Evolutionary conservation across 2,113 vertebrate species (phyloP).

Genomic region (Aldabrachelys gigantea): DNA sequence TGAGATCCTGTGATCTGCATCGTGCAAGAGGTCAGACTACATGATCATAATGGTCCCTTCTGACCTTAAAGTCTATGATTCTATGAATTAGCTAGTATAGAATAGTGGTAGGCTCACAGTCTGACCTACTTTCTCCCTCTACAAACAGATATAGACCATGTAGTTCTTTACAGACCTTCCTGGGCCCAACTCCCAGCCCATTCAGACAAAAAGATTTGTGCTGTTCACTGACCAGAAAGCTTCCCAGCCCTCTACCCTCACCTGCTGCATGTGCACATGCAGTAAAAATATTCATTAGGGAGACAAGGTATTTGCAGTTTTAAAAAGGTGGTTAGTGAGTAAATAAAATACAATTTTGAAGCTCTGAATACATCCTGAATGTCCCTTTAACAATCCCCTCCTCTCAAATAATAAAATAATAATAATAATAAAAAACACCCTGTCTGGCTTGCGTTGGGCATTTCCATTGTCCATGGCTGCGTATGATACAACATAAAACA

Average conservation of each 20-base stretch:
- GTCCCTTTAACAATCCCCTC: slow-evolving; percentile 46
- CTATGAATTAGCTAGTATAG: slow-evolving; percentile 7
- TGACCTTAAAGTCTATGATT: no score
- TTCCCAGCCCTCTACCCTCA: background rate
- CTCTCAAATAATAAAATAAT: background rate
- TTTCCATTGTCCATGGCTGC: background rate
- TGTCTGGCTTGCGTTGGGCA: background rate
- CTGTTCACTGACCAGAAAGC: slow-evolving; percentile 31
- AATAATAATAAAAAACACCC: background rate
- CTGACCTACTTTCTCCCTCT: slow-evolving; percentile 32
- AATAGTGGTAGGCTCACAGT: slow-evolving; percentile 31
- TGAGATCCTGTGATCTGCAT: no score
- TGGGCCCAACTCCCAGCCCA: background rate
- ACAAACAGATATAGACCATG: background rate
- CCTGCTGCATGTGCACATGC: background rate
- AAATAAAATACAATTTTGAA: slow-evolving; percentile 37
- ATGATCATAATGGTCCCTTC: no score
- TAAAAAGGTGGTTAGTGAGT: background rate
- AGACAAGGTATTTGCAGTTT: background rate
- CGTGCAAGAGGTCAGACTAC: no score
- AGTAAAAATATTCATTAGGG: background rate
- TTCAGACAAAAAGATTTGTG: slow-evolving; percentile 24
- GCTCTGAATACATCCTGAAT: slow-evolving; percentile 37
- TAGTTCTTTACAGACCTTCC: background rate
- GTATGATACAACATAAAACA: slow-evolving; percentile 4